Base-by-base conservation (phyloP, 2,113 vertebrate genomes). In the Scatophagus argus region DNA sequence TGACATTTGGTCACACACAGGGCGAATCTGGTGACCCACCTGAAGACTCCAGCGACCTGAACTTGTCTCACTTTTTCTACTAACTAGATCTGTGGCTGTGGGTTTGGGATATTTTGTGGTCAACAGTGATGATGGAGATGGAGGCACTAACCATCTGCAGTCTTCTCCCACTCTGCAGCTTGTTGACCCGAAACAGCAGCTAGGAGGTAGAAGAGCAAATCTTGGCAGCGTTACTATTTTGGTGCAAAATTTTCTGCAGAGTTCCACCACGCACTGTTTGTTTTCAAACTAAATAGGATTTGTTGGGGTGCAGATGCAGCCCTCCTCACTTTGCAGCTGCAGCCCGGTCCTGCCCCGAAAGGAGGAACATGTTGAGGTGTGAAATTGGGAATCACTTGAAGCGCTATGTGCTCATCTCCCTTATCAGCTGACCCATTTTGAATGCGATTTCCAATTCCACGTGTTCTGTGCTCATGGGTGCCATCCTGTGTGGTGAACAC, bases 301-400 rank as follows among this genome's bases (percentile, higher is more conserved):
- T 63, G 64, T 56, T 60, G 65, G 52, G 25, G 52, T 73, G 41
- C 60, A 25, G 64, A 32, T 68, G 60, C 54, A 12, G 14, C 31
- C 69, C 52, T 80, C 61, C 19, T 51, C 44, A 21, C 27, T 73
- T 67, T 54, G 63, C 44, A 51, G 21, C 36, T 39, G 47, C 74
- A 52, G 36, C 19, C 29, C 65, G 43, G 14, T 39, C 44, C 29
- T 4, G 61, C 34, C 31, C 39, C 58, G 51, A 70, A 74, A 63
- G 67, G 63, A 67, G 29, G 54, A 31, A 72, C 78, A 87, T 76
- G 74, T 62, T 67, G 69, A 86, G 78, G 88, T 93, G 89, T 92
- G 88, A 92, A 91, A 94, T 90, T 88, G 70, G 62, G 87, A 92
- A 74, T 74, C 81, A 77, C 84, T 91, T 17, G 74, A 61, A 89